Evolutionary conservation across 2,797 vertebrate genomes (phyloP).

Genomic region (Sebastes itinus): DNA sequence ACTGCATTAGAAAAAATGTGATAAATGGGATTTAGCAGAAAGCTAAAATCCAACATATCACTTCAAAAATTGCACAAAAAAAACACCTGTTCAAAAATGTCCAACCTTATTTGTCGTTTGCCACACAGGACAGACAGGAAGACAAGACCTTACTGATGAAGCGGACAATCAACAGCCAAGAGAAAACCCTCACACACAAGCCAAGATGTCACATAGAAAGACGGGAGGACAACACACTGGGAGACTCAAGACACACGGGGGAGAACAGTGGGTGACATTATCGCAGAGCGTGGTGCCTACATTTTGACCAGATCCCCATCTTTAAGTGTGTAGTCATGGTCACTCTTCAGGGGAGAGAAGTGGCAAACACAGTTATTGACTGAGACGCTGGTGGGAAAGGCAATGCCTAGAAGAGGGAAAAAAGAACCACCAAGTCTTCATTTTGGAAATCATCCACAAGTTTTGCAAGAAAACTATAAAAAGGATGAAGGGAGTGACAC

Average conservation of each 20-base stretch:
- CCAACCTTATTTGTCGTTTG: constrained; percentile 62
- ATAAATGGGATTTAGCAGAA: constrained; percentile 11
- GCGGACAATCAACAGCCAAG: constrained; percentile 38
- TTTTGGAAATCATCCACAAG: constrained; percentile 49
- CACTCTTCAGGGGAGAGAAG: constrained; percentile 98
- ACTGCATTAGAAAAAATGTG: not conserved
- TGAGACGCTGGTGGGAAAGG: constrained; percentile 97
- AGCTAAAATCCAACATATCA: constrained; percentile 10
- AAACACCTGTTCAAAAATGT: not conserved
- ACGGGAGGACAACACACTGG: constrained; percentile 44
- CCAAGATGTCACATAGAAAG: constrained; percentile 23
- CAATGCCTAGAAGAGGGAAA: constrained; percentile 86
- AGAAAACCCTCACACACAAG: constrained; percentile 33
- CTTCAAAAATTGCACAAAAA: not conserved
- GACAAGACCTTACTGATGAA: constrained; percentile 31
- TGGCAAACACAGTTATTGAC: constrained; percentile 99
- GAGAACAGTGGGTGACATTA: constrained; percentile 24
- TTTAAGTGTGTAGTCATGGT: constrained; percentile 94
- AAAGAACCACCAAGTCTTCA: constrained; percentile 72
- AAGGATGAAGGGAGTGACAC: constrained; percentile 1
- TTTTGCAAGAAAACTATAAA: constrained; percentile 24
- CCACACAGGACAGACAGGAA: constrained; percentile 52
- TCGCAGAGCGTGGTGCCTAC: constrained; percentile 79
- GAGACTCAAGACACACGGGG: constrained; percentile 44
- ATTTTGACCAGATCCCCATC: constrained; percentile 97